Percentiles rank a stretch among this genome's conserved stretches.
Evolutionary conservation across 2,797 vertebrate species (phyloP).

Genomic region (Peromyscus melanophrys): DNA sequence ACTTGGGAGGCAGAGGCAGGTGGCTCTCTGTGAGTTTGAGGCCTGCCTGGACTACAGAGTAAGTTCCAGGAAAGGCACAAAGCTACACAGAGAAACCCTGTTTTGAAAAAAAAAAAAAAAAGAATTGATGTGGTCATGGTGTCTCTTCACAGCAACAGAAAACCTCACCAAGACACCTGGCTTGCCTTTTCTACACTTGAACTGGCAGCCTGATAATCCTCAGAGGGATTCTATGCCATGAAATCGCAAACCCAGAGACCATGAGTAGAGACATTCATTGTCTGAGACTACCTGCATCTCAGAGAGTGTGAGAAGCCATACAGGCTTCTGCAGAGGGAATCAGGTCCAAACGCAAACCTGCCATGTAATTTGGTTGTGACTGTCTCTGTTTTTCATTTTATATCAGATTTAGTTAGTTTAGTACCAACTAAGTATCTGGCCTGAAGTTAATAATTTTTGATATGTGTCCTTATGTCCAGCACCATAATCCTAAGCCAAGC

Average conservation of each 20-base stretch:
- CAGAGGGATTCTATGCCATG: neutral
- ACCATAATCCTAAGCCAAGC: neutral
- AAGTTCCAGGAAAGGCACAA: too few relatives aligned
- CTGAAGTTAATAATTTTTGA: neutral
- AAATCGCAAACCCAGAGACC: neutral
- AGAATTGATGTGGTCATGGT: neutral
- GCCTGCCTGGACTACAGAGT: too few relatives aligned
- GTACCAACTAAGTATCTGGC: slow-evolving; percentile 30
- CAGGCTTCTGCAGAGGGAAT: neutral
- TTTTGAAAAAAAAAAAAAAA: neutral
- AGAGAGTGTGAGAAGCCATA: neutral
- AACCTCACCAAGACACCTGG: neutral
- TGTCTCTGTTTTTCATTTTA: neutral
- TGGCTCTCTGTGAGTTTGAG: too few relatives aligned
- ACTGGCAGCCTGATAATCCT: neutral
- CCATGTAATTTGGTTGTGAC: neutral
- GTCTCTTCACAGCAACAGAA: neutral
- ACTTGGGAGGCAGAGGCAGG: too few relatives aligned
- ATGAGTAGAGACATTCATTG: neutral
- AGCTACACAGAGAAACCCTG: too few relatives aligned
- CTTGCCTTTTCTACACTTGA: neutral
- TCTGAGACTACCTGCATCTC: neutral
- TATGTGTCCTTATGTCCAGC: neutral
- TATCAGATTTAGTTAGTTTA: neutral
- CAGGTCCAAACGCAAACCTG: neutral